Evolutionary conservation across 2,797 vertebrate species (phyloP).

Genomic region (Pterois miles): DNA sequence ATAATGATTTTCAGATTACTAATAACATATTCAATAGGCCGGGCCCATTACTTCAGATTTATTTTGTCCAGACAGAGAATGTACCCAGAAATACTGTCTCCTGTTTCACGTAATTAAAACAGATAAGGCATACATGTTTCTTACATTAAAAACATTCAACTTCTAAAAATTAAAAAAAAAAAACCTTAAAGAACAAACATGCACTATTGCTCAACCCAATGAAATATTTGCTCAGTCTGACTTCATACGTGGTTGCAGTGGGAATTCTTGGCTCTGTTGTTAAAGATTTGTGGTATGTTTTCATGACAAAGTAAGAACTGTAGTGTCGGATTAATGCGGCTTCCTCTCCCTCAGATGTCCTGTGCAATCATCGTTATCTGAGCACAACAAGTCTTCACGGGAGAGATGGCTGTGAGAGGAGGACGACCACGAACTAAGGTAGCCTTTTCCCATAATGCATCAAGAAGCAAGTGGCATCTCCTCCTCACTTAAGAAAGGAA

Average conservation of each 20-base stretch:
- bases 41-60: slow-evolving; percentile 25
- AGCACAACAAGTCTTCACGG: slow-evolving; percentile 56
- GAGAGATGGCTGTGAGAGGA: slow-evolving; percentile 48
- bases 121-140: slow-evolving; percentile 55
- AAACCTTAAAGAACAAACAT: slow-evolving; percentile 36
- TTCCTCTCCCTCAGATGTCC: slow-evolving; percentile 38
- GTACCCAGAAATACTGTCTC: slow-evolving; percentile 32
- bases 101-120: slow-evolving; percentile 38
- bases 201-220: slow-evolving; percentile 39
- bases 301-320: neutral
- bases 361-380: slow-evolving; percentile 58
- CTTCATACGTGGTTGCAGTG: slow-evolving; percentile 10
- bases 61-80: slow-evolving; percentile 27
- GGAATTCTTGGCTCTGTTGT: slow-evolving; percentile 11
- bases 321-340: slow-evolving; percentile 40
- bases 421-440: slow-evolving; percentile 14
- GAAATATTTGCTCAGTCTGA: neutral
- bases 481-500: slow-evolving; percentile 31
- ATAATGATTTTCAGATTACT: neutral
- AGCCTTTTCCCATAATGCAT: slow-evolving; percentile 60
- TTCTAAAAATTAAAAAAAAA: slow-evolving; percentile 22
- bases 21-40: neutral
- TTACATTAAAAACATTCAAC: slow-evolving; percentile 34
- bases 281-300: slow-evolving; percentile 20
- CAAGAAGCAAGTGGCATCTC: slow-evolving; percentile 33